Base-by-base conservation (phyloP, 2,888 invertebrate species). In the Drosophila limbata region DNA sequence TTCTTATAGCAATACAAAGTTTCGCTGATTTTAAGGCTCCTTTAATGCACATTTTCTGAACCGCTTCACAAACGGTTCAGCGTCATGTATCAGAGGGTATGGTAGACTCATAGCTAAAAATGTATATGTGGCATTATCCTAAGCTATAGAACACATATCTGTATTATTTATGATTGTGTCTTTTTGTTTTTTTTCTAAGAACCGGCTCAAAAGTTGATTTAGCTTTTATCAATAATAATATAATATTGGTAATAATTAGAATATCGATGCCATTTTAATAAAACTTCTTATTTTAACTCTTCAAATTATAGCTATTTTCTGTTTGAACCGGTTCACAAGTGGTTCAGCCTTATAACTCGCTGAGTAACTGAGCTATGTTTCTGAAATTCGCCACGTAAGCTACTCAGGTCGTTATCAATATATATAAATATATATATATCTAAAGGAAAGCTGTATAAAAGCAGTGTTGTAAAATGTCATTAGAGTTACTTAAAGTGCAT, bases 401-500 rank as follows among this genome's bases (percentile, higher is more conserved):
- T 44, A 11, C 42, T 13, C n/a, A 6, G 33, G 4, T 33, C 8
- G 31, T 13, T 50, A 33, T 50, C 48, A 33, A 25, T 25, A 25
- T 25, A 25, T 5, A 25, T 25, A 25, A 4, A 25, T 3, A 17
- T 33, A 17, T 9, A 17, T 48, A 33, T 17, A 0, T 10, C 25
- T 3, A 4, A 3, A 10, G 15, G 9, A 8, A 15, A 40, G 17
- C 19, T 4, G 1, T 17, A 11, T 44, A 19, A 13, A 13, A 35
- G 9, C 15, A 56, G 50, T 60, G 57, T 33, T 60, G 50, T 52
- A 17, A 42, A 52, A 25, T 35, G 55, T 15, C 55, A 56, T 56
- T 56, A 44, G 33, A 44, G 35, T 44, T 44, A 15, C 33, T 56
- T 56, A 56, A 56, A 56, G 44, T 56, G 55, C 44, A 44, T 56